A percentile compares a stretch with the other conserved stretches of the same genome.
phyloP scores from a whole-genome alignment of 2,888 invertebrate genomes.

The Drosophila anomalipes region DNA sequence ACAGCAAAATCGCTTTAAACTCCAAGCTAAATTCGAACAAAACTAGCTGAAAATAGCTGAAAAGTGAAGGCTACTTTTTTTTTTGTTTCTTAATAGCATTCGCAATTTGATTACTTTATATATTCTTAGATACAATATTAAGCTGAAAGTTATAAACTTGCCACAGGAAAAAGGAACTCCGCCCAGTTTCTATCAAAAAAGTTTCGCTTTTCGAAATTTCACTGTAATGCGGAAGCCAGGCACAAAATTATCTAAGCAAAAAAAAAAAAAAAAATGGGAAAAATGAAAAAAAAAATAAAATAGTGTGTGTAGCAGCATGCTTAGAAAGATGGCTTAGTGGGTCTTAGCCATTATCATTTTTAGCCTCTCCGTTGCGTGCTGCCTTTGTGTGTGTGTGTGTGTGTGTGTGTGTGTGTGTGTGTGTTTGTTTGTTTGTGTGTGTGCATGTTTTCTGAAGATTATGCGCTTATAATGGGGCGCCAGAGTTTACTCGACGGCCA shows the following conservation, averaged over 20 bases:
- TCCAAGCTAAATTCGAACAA: neutral
- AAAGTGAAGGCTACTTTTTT: neutral
- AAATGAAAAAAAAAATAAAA: neutral
- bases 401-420: slow-evolving; percentile 24
- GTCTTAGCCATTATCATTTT: slow-evolving; percentile 75
- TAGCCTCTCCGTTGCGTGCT: slow-evolving; percentile 28
- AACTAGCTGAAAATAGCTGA: neutral
- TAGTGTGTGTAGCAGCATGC: slow-evolving; percentile 16
- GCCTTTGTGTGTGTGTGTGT: slow-evolving; percentile 25
- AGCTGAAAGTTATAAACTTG: neutral
- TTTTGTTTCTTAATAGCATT: neutral
- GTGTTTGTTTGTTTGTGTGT: slow-evolving; percentile 27
- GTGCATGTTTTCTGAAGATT: slow-evolving; percentile 72
- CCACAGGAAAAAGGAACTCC: neutral
- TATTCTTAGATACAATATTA: neutral
- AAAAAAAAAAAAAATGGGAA: neutral
- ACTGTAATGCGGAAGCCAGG: slow-evolving; percentile 53
- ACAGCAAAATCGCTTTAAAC: neutral
- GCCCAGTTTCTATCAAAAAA: slow-evolving; percentile 1
- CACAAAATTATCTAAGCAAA: slow-evolving; percentile 64
- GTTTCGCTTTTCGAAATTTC: slow-evolving; percentile 35
- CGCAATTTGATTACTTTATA: neutral
- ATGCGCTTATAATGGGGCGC: slow-evolving; percentile 79
- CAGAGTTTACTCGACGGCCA: slow-evolving; percentile 66
- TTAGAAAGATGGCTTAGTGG: slow-evolving; percentile 43